Evolutionary conservation across 2,797 vertebrate species (phyloP).

Genomic region (Syngnathus acus): DNA sequence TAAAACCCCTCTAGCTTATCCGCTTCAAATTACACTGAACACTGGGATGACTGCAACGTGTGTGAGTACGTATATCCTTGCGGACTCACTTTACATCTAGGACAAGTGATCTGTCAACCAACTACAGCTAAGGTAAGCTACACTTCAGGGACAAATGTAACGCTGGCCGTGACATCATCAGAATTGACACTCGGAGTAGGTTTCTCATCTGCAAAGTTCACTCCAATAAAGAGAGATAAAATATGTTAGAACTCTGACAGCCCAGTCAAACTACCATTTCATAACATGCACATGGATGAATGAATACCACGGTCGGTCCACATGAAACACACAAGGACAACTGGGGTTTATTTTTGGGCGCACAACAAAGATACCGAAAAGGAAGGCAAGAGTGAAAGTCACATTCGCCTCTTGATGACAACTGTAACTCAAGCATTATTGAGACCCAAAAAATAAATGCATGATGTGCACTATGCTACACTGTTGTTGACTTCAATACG

Average conservation of each 20-base stretch:
- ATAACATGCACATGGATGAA: not conserved
- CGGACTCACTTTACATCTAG: conserved; percentile 36
- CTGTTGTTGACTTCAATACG: conserved; percentile 24
- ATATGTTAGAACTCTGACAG: no score
- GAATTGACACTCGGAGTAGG: not conserved
- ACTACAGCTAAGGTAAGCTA: not conserved
- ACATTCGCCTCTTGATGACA: not conserved
- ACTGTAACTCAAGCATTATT: not conserved
- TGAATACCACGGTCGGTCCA: conserved; percentile 20
- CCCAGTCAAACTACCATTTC: conserved; percentile 9
- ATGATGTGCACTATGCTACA: not conserved
- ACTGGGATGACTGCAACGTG: conserved; percentile 6
- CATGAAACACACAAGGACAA: conserved; percentile 12
- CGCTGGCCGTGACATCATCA: not conserved
- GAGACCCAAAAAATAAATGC: not conserved
- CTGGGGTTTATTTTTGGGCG: not conserved
- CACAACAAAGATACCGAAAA: not conserved
- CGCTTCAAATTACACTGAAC: conserved; percentile 36
- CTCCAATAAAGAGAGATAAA: not conserved
- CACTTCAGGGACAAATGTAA: not conserved
- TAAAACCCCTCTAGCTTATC: conserved; percentile 25
- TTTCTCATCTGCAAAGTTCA: not conserved
- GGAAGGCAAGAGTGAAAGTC: not conserved
- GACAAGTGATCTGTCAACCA: conserved; percentile 15
- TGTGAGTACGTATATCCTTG: conserved; percentile 14